phyloP scores from a whole-genome alignment of 2,113 vertebrate genomes.

The Colius striatus region DNA sequence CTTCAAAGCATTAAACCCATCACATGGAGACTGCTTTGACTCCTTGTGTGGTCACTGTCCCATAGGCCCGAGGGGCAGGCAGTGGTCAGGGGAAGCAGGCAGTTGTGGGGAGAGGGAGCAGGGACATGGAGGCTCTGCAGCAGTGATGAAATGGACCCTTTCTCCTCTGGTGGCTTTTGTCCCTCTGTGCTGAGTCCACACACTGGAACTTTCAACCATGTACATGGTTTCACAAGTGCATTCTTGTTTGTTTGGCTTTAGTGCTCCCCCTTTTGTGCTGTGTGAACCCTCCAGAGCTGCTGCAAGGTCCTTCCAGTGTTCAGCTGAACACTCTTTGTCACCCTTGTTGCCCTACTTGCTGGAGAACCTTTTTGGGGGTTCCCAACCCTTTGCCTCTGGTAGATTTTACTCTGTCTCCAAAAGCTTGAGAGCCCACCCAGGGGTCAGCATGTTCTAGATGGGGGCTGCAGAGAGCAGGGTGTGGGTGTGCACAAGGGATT shows the following conservation, averaged over 20 bases:
- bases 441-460: not conserved
- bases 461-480: not conserved
- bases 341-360: not conserved
- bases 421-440: not conserved
- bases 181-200: not conserved
- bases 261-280: not conserved
- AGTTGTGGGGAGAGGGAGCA: not conserved
- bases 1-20: not conserved
- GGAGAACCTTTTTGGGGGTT: not conserved
- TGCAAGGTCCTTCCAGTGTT: not conserved
- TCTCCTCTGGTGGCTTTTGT: conserved; percentile 40
- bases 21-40: not conserved
- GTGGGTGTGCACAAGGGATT: not conserved
- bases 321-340: too few relatives aligned
- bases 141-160: conserved; percentile 5
- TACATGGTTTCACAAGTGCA: conserved; percentile 37
- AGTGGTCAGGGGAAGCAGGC: not conserved
- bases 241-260: conserved; percentile 32
- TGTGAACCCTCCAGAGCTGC: not conserved
- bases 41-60: not conserved
- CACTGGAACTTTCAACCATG: conserved; percentile 44
- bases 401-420: not conserved
- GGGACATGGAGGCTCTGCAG: not conserved
- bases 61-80: not conserved
- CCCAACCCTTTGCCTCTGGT: not conserved